These are phyloP conservation scores for Strix occidentalis DNA, from an alignment of 2,797 vertebrate genomes.

Conservation along the genomic window DNA sequence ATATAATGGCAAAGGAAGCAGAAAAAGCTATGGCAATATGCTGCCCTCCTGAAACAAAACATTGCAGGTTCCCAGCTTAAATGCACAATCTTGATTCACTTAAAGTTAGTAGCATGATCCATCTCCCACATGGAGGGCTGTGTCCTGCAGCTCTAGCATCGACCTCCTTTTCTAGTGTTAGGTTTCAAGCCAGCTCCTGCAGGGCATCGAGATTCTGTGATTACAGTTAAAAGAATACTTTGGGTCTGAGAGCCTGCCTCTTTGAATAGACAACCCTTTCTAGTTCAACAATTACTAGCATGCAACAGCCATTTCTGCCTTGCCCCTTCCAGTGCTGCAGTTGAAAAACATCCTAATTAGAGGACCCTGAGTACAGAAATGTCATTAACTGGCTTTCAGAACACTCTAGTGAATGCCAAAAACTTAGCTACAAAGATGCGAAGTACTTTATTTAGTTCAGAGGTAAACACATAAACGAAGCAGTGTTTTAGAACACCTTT, in stretches of 20 bases:
- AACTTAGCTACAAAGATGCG: neutral
- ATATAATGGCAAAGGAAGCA: slow-evolving; percentile 16
- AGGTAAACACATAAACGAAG: neutral
- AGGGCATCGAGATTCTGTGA: slow-evolving; percentile 19
- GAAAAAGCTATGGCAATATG: slow-evolving; percentile 9
- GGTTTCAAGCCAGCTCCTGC: slow-evolving; percentile 38
- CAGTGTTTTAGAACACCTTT: neutral
- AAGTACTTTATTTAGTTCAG: neutral
- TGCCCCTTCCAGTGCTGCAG: neutral
- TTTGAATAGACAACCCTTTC: slow-evolving; percentile 25
- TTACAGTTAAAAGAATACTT: slow-evolving; percentile 34
- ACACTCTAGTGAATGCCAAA: neutral
- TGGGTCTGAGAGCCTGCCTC: slow-evolving; percentile 2
- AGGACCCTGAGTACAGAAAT: neutral
- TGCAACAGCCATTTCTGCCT: slow-evolving; percentile 5
- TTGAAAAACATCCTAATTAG: slow-evolving; percentile 26
- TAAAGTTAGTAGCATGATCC: slow-evolving; percentile 26
- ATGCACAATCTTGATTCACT: slow-evolving; percentile 49
- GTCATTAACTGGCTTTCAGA: slow-evolving; percentile 26
- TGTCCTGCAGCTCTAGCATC: slow-evolving; percentile 32
- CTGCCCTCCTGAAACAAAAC: slow-evolving; percentile 41
- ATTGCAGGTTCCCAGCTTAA: slow-evolving; percentile 36
- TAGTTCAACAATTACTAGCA: slow-evolving; percentile 27
- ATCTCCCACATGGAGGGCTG: slow-evolving; percentile 13
- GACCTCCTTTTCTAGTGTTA: slow-evolving; percentile 38